Conservation (phyloP, 2,797 vertebrate species). For the Macropus fuliginosus region DNA sequence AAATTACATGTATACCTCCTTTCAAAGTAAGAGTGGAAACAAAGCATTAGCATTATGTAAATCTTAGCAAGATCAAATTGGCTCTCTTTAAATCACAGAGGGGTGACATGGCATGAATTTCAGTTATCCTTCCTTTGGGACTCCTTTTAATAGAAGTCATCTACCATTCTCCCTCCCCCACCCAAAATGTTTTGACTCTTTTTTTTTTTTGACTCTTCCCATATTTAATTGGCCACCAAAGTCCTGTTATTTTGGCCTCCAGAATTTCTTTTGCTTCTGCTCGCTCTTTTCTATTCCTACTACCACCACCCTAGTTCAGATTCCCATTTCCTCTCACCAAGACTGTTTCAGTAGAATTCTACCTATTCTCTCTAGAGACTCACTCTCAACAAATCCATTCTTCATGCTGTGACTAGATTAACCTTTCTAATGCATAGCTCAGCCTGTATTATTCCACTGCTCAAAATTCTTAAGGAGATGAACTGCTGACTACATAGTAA, state of each 20-base stretch:
- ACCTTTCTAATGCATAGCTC: background rate
- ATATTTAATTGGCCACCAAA: background rate
- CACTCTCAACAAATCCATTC: background rate
- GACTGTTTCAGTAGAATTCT: background rate
- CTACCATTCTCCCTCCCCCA: background rate
- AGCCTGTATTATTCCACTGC: background rate
- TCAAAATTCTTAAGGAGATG: background rate
- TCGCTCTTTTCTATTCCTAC: background rate
- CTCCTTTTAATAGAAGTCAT: background rate
- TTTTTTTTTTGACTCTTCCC: background rate
- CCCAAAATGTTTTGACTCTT: too few relatives aligned
- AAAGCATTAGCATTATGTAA: background rate
- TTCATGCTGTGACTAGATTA: background rate
- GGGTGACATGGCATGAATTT: background rate
- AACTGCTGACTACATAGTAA: background rate
- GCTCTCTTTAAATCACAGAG: background rate
- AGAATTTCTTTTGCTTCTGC: background rate
- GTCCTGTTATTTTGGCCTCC: background rate
- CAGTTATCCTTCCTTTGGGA: background rate
- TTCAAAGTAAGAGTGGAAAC: conserved; percentile 28
- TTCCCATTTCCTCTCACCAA: background rate
- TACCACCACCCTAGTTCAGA: background rate
- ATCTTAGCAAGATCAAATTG: background rate
- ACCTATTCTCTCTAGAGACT: background rate
- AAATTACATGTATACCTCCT: conserved; percentile 30